Conservation (phyloP, 2,888 invertebrate genomes). For the Macroteleia sp. region DNA sequence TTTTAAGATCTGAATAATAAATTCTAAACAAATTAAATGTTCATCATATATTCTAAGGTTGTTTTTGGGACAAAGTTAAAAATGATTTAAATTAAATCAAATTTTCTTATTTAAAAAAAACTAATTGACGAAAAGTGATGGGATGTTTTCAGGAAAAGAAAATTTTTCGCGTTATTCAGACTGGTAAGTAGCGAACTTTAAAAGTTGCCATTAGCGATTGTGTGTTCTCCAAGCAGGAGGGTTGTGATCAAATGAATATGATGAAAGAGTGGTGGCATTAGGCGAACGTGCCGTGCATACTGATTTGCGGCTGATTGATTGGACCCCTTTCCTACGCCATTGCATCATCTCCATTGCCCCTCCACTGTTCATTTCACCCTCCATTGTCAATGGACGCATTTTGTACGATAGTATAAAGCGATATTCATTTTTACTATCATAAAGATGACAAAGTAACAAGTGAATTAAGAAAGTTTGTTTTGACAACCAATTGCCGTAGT, state of each 20-base stretch:
- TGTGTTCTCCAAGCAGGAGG: slow-evolving; percentile 70
- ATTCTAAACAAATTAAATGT: too few species aligned
- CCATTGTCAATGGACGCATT: slow-evolving; percentile 27
- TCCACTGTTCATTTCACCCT: slow-evolving; percentile 58
- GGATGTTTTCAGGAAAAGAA: slow-evolving; percentile 5
- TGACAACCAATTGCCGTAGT: neutral
- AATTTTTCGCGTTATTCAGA: slow-evolving; percentile 1
- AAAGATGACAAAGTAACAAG: neutral
- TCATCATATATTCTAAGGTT: too few species aligned
- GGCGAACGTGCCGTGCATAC: slow-evolving; percentile 83
- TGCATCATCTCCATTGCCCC: slow-evolving; percentile 66
- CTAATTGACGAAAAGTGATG: slow-evolving; percentile 13
- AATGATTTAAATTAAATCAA: too few species aligned
- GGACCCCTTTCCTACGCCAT: slow-evolving; percentile 80
- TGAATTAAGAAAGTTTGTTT: slow-evolving; percentile 23
- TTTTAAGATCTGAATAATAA: too few species aligned
- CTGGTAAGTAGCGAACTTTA: slow-evolving; percentile 70
- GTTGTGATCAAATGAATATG: slow-evolving; percentile 83
- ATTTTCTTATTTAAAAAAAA: too few species aligned
- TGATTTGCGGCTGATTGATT: slow-evolving; percentile 84
- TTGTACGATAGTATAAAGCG: slow-evolving; percentile 35
- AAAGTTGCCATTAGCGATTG: slow-evolving; percentile 80
- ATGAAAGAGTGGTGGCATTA: slow-evolving; percentile 84
- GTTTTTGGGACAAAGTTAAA: too few species aligned
- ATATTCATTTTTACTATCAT: slow-evolving; percentile 41